Evolutionary conservation across 1,140 invertebrate genomes (phyloP), one percentile per base, ranked within the genome.

Genomic region (Acromyrmex heyeri): DNA sequence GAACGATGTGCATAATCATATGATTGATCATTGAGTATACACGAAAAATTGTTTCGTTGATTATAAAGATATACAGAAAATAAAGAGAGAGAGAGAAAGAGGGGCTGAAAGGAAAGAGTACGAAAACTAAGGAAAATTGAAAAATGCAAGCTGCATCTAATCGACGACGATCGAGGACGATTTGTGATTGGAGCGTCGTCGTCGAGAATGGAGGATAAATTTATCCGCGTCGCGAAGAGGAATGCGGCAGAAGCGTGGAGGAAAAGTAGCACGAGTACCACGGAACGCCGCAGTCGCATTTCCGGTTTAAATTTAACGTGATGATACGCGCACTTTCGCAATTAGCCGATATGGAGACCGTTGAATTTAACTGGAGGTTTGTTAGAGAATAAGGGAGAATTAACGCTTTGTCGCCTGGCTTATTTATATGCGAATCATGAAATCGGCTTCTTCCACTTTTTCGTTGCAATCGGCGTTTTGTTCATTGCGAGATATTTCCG

Each of bases 181-280:
- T 44, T 50, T 12, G 55, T 12, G 79, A 78, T 65, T 30, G 38
- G 48, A 44, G 38, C 73, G 75, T 57, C 44, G 81, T 73, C 24
- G 21, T 14, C 50, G 82, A 85, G 82, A 78, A 85, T 78, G 82
- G 61, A 78, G 61, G 82, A 78, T 85, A 85, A 85, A 78, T 78
- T 77, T 76, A 76, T 55, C 82, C 62, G 48, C 50, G 59, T 65
- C 21, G 59, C 70, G 59, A 61, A 3, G 27, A 65, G 82, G 82
- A 85, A 78, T 78, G 82, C 70, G 75, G 73, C 73, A 85, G 82
- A 85, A 85, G 48, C 59, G 82, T 8, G 59, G 70, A 76, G 72
- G 82, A 85, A 85, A 72, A 85, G 48, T 44, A 57, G 55, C 70
- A 76, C 64, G 72, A 55, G 83, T 18, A 48, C n/a, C 76, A 14